Base-by-base conservation (phyloP, 1,140 invertebrate genomes). In the Sycophaga agraensis region DNA sequence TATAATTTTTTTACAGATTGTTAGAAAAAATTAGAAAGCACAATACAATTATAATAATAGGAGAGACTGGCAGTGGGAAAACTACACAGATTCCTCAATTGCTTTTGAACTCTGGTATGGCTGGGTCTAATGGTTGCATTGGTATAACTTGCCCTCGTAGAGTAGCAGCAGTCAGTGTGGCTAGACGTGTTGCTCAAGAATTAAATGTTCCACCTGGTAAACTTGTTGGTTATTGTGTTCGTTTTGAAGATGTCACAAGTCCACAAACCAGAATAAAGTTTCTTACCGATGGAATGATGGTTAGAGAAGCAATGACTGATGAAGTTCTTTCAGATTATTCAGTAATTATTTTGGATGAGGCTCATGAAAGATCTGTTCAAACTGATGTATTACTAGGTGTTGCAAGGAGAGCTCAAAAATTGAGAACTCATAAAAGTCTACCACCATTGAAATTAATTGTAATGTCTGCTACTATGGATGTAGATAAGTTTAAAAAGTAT, bases 381-480 rank as follows among this genome's bases (percentile, higher is more conserved):
- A 98, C 95, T 0, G 97, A 99, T 82, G 84, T 99, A 2, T 82
- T 98, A 0, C 89, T 98, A 83, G 89, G 90, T 59, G 85, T 96
- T 73, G 85, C 92, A 12, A 88, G 94, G 82, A 79, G 84, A 71
- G 86, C 92, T 2, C 93, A 96, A 70, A 86, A 85, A 68, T 79
- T 88, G 59, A 83, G 93, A 51, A 85, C 83, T 70, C 73, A 83
- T 28, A 83, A 84, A 57, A 86, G 85, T 58, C 51, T 86, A 16
- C 69, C 80, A 9, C 84, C 84, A 8, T 71, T 94, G 17, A 93
- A 91, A 81, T 84, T 96, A 0, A 84, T 97, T 19, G 82, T 98
- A 14, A 97, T 97, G 88, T 97, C 94, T 14, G 96, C 96, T 0
- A 97, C 94, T 31, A 94, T 97, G 91, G 91, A 97, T 82, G 92